Conservation (phyloP, 2,888 invertebrate species). For the Hybos culiciformis region DNA sequence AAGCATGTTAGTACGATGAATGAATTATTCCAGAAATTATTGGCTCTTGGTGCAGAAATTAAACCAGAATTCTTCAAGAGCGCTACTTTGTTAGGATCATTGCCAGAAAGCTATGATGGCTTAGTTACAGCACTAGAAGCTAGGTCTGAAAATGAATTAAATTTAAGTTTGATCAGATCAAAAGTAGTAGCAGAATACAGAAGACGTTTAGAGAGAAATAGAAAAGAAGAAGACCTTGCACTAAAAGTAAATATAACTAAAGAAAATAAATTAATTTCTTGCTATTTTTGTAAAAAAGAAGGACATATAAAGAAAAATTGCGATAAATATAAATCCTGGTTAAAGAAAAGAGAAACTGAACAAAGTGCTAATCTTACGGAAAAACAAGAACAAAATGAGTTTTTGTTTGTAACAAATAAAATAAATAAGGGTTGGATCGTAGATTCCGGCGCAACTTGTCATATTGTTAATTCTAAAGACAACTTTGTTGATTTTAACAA, state of each 20-base stretch:
- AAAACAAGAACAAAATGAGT: too few species aligned
- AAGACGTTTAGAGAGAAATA: not conserved
- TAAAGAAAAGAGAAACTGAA: too few species aligned
- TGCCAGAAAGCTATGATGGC: not conserved
- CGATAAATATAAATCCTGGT: not conserved
- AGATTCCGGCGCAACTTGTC: too few species aligned
- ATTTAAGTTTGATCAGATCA: too few species aligned
- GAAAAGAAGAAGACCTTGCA: not conserved
- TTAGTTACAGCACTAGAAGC: not conserved
- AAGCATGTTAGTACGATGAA: not conserved
- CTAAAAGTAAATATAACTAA: not conserved
- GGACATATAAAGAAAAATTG: not conserved
- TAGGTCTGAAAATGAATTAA: not conserved
- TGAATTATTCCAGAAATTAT: not conserved
- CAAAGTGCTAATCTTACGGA: too few species aligned
- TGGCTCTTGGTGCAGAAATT: not conserved
- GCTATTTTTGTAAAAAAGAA: not conserved
- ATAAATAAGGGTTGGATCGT: too few species aligned
- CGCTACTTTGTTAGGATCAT: not conserved
- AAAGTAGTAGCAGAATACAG: not conserved
- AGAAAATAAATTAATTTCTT: not conserved
- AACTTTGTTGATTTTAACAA: too few species aligned
- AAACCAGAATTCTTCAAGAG: not conserved
- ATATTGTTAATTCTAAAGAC: too few species aligned
- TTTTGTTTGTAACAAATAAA: too few species aligned